Evolutionary conservation across 2,888 invertebrate genomes (phyloP).

Genomic region (Leucoptera coffeella): DNA sequence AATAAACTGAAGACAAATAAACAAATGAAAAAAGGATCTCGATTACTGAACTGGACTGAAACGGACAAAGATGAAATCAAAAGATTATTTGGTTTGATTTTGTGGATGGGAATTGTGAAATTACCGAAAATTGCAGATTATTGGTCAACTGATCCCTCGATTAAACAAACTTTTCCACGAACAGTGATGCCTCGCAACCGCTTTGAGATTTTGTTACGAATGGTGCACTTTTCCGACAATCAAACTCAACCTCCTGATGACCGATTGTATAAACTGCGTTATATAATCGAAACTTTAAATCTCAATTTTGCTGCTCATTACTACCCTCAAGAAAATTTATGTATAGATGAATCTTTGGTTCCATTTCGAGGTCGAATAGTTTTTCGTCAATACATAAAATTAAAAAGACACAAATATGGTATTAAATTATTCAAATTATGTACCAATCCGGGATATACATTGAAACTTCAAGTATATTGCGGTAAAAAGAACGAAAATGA

Average conservation of each 20-base stretch:
- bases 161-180: conserved; percentile 1
- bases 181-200: not conserved
- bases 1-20: not conserved
- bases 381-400: conserved; percentile 8
- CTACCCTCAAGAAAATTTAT: conserved; percentile 1
- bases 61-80: not conserved
- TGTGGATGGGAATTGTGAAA: not conserved
- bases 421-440: conserved; percentile 12
- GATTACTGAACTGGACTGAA: not conserved
- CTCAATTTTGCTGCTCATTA: not conserved
- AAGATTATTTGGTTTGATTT: not conserved
- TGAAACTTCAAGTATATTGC: too few species aligned
- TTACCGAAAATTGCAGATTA: conserved; percentile 1
- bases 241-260: too few species aligned
- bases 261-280: too few species aligned
- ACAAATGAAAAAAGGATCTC: too few species aligned
- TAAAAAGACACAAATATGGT: conserved; percentile 9
- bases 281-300: too few species aligned
- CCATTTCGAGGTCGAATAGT: conserved; percentile 1
- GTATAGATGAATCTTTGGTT: conserved; percentile 1
- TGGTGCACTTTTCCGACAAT: too few species aligned
- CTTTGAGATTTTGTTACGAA: too few species aligned
- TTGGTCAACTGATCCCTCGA: too few species aligned
- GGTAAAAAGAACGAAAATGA: not conserved
- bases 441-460: conserved; percentile 7